Conservation (phyloP, 2,888 invertebrate genomes). For the Gastracanthus pulcherrimus region DNA sequence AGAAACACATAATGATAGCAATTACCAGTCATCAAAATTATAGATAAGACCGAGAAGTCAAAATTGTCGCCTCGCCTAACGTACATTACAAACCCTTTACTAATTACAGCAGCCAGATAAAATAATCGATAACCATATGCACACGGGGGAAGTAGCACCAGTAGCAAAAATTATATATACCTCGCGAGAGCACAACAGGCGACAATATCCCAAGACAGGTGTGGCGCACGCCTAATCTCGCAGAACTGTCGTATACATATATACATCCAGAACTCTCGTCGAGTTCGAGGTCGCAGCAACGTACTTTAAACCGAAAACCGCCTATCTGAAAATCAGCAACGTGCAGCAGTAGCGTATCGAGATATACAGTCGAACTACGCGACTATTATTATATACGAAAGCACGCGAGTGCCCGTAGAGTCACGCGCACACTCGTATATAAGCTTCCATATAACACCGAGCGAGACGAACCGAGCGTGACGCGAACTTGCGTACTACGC, state of each 20-base stretch:
- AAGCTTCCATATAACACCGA: too few relatives aligned
- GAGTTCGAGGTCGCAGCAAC: neutral
- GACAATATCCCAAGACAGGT: conserved; percentile 11
- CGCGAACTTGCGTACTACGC: neutral
- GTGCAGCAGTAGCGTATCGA: neutral
- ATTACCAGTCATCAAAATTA: neutral
- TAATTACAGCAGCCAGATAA: neutral
- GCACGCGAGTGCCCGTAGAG: too few relatives aligned
- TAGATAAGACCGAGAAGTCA: neutral
- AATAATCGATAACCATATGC: neutral
- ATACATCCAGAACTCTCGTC: too few relatives aligned
- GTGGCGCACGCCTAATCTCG: conserved; percentile 12
- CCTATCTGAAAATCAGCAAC: neutral
- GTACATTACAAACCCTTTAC: neutral
- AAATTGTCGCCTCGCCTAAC: neutral
- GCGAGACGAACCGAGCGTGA: neutral
- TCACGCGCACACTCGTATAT: neutral
- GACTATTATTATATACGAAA: neutral
- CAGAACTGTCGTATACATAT: conserved; percentile 20
- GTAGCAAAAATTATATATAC: neutral
- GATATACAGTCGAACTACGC: neutral
- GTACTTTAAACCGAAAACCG: neutral
- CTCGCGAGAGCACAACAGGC: neutral
- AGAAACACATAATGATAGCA: neutral
- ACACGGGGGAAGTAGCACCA: too few relatives aligned